phyloP scores from a whole-genome alignment of 2,797 vertebrate genomes.

The Phalanger gymnotis region DNA sequence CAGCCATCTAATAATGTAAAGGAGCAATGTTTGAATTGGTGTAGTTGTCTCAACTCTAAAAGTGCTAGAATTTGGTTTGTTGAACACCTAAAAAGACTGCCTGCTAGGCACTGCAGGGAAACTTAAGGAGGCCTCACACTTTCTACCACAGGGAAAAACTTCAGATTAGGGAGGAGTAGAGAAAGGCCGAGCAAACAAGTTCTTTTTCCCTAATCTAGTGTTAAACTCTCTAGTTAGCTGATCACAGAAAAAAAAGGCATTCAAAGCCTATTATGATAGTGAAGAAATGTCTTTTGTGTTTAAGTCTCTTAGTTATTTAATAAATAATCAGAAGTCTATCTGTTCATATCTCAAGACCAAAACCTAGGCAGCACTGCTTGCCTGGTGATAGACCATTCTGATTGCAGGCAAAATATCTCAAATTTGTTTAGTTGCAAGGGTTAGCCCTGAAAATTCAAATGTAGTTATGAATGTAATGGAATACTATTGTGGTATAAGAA shows the following conservation, averaged over 20 bases:
- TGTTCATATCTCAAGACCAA: neutral
- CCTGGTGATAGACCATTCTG: neutral
- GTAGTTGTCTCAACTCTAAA: neutral
- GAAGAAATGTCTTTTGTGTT: neutral
- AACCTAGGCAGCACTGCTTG: neutral
- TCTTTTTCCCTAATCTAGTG: neutral
- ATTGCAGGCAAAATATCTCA: neutral
- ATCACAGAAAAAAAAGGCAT: neutral
- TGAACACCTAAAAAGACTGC: neutral
- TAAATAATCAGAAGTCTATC: neutral
- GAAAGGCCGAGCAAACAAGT: neutral
- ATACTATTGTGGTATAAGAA: no score
- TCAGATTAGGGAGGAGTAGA: neutral
- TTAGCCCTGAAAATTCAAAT: neutral
- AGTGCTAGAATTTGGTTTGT: neutral
- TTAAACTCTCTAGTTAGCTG: conserved; percentile 4
- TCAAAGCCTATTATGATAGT: neutral
- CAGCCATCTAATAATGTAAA: neutral
- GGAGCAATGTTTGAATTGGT: neutral
- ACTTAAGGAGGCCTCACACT: neutral
- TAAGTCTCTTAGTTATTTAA: neutral
- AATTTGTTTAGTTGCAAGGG: neutral
- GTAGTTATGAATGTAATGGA: no score
- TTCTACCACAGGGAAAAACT: neutral
- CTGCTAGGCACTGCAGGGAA: neutral